These are phyloP conservation scores for Drosophila recens DNA, from an alignment of 2,888 invertebrate species.

Conservation along the genomic window DNA sequence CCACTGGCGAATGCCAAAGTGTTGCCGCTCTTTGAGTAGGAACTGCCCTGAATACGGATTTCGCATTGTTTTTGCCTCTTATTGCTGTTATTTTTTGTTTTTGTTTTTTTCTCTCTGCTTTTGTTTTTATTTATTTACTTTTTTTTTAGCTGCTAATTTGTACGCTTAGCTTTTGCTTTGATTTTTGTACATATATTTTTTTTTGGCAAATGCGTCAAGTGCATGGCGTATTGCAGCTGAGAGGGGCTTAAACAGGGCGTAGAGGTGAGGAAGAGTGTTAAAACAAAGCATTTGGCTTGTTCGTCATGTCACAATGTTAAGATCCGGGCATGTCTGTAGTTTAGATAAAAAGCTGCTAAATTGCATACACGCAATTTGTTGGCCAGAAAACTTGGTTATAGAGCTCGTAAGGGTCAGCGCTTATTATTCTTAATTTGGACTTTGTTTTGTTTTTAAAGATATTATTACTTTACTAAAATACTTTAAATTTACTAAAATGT, in stretches of 20 bases:
- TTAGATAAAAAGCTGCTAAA: constrained; percentile 3
- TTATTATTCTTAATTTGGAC: neutral
- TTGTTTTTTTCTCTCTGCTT: constrained; percentile 4
- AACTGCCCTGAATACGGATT: constrained; percentile 81
- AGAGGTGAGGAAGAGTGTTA: neutral
- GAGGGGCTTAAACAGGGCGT: neutral
- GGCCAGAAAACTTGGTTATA: neutral
- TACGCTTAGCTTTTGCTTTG: constrained; percentile 53
- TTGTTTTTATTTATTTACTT: constrained; percentile 5
- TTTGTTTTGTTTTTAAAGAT: neutral
- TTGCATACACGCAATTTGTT: neutral
- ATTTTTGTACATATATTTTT: neutral
- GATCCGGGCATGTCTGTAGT: constrained; percentile 47
- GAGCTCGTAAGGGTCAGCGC: neutral
- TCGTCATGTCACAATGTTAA: constrained; percentile 39
- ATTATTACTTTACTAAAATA: neutral
- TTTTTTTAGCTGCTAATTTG: constrained; percentile 67
- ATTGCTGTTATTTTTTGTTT: neutral
- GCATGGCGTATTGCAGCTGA: constrained; percentile 33
- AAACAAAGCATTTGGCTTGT: constrained; percentile 20
- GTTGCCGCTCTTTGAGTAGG: constrained; percentile 65
- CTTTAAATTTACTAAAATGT: no score
- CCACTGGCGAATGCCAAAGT: constrained; percentile 74
- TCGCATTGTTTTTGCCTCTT: constrained; percentile 60
- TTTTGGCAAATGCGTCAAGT: constrained; percentile 55